Percentiles rank a stretch among this genome's conserved stretches.
These are phyloP conservation scores for Atractosteus spatula DNA, from an alignment of 2,113 vertebrate genomes.

Conservation along the genomic window DNA sequence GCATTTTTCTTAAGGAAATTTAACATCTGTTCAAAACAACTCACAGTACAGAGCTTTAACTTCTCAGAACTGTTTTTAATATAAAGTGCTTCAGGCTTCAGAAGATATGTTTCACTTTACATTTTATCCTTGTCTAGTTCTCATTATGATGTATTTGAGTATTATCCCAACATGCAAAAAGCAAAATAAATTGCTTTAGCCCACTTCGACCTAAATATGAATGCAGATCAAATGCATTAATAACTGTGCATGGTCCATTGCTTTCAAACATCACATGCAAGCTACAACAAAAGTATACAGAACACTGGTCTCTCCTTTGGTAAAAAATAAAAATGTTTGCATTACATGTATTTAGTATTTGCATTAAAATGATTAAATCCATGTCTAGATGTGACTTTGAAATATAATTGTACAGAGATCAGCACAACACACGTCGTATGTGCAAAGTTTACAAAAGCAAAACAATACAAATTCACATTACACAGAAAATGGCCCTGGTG, in stretches of 20 bases:
- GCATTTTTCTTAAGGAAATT: too few relatives aligned
- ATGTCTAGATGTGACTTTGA: too few relatives aligned
- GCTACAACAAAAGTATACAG: neutral
- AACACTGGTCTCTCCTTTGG: neutral
- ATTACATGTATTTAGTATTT: neutral
- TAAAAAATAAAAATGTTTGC: neutral
- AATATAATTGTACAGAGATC: too few relatives aligned
- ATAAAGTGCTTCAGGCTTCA: neutral
- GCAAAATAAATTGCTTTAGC: neutral
- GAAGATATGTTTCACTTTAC: neutral
- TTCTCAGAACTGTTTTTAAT: too few relatives aligned
- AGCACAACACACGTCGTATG: neutral
- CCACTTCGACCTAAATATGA: neutral
- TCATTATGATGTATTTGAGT: neutral
- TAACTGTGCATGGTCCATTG: constrained; percentile 16
- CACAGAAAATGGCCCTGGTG: constrained; percentile 21
- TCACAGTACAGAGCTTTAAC: too few relatives aligned
- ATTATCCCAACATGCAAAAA: constrained; percentile 12
- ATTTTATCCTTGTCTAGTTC: neutral
- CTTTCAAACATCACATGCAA: constrained; percentile 7
- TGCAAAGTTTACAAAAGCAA: neutral
- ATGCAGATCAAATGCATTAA: constrained; percentile 9
- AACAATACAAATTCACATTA: neutral
- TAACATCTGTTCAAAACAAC: too few relatives aligned
- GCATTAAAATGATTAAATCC: too few relatives aligned